These are phyloP conservation scores for Melanogrammus aeglefinus DNA, from an alignment of 2,797 vertebrate genomes.

Conservation along the genomic window DNA sequence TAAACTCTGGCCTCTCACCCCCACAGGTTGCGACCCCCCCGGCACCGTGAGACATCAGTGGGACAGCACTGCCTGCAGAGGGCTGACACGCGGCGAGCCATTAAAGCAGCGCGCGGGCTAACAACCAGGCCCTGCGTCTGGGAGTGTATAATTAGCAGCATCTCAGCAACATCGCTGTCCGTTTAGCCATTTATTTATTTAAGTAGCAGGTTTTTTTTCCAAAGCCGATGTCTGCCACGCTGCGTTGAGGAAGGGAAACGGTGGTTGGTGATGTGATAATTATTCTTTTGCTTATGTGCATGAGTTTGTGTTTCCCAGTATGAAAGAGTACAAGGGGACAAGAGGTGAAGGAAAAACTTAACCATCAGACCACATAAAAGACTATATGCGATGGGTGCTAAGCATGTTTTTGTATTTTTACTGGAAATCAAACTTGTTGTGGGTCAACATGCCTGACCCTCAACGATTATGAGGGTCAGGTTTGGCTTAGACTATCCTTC, in stretches of 20 bases:
- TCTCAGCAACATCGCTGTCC: neutral
- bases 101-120: slow-evolving; percentile 17
- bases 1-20: slow-evolving; percentile 48
- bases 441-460: too few species aligned
- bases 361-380: too few species aligned
- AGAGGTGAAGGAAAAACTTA: neutral
- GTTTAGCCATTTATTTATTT: neutral
- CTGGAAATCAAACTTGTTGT: neutral
- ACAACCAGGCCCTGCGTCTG: neutral
- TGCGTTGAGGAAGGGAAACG: too few species aligned
- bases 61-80: slow-evolving; percentile 35
- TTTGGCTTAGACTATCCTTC: neutral
- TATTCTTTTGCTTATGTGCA: too few species aligned
- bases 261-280: too few species aligned
- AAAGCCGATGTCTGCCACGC: neutral
- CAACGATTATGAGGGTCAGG: neutral
- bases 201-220: neutral
- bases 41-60: slow-evolving; percentile 22
- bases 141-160: neutral
- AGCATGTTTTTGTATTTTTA: neutral
- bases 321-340: neutral
- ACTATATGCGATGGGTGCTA: neutral
- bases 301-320: neutral
- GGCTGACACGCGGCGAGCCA: slow-evolving; percentile 15
- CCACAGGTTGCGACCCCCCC: slow-evolving; percentile 39